Conservation (phyloP, 1,140 invertebrate genomes). For the Oppia nitens region DNA sequence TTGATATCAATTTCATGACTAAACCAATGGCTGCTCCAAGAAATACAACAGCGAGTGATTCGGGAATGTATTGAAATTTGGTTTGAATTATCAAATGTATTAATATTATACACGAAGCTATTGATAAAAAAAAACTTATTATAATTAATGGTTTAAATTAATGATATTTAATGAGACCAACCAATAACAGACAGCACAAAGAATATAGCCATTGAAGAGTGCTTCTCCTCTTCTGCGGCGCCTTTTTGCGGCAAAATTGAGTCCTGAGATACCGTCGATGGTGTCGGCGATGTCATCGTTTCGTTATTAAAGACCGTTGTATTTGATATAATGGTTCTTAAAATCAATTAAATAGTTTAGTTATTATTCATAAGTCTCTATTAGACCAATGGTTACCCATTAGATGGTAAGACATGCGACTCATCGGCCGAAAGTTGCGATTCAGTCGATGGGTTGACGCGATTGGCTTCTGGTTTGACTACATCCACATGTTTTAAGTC, state of each 20-base stretch:
- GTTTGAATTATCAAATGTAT: slow-evolving; percentile 88
- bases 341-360: too few species aligned
- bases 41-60: slow-evolving; percentile 92
- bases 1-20: slow-evolving; percentile 69
- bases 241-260: slow-evolving; percentile 62
- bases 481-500: too few species aligned
- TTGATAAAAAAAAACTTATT: slow-evolving; percentile 17
- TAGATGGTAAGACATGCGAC: too few species aligned
- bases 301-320: not conserved
- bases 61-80: slow-evolving; percentile 88
- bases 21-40: slow-evolving; percentile 76
- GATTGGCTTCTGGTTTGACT: too few species aligned
- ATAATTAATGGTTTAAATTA: slow-evolving; percentile 1
- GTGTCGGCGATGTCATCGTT: not conserved
- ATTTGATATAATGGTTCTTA: too few species aligned
- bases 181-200: slow-evolving; percentile 78
- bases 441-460: too few species aligned
- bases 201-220: slow-evolving; percentile 89
- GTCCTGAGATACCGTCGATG: slow-evolving; percentile 26
- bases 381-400: too few species aligned
- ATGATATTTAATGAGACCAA: slow-evolving; percentile 22
- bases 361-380: too few species aligned
- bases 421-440: too few species aligned
- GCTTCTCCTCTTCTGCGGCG: slow-evolving; percentile 81
- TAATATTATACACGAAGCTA: slow-evolving; percentile 70